Conservation (phyloP, 1,140 invertebrate genomes). For the Lepeophtheirus salmonis region DNA sequence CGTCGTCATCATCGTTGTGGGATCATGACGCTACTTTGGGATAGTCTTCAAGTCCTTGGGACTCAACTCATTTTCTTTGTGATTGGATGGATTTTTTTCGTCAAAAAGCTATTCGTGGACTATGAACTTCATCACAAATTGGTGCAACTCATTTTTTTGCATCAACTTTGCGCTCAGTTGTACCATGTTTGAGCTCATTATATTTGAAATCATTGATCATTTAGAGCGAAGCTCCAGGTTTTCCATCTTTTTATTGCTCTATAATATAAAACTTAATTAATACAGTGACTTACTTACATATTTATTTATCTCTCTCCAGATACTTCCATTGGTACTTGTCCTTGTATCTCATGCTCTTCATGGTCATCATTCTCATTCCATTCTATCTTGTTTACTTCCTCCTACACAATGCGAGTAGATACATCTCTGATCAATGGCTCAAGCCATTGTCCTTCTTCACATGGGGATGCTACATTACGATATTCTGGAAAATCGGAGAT, state of each 20-base stretch:
- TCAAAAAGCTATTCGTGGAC: constrained; percentile 90
- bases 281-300: neutral
- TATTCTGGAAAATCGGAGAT: constrained; percentile 98
- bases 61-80: constrained; percentile 73
- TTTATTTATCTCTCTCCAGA: constrained; percentile 38
- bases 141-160: constrained; percentile 89
- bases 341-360: constrained; percentile 72
- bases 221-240: constrained; percentile 43
- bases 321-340: constrained; percentile 90
- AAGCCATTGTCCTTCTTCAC: constrained; percentile 56
- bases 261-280: neutral
- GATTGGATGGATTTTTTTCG: constrained; percentile 95
- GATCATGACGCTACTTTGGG: constrained; percentile 42
- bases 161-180: constrained; percentile 91
- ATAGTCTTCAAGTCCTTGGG: constrained; percentile 43
- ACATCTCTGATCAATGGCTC: constrained; percentile 59
- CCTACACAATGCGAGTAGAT: constrained; percentile 19
- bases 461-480: constrained; percentile 81
- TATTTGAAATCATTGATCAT: constrained; percentile 94
- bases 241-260: constrained; percentile 1
- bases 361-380: constrained; percentile 88
- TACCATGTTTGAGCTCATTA: constrained; percentile 98
- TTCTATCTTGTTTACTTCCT: constrained; percentile 93
- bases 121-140: constrained; percentile 91
- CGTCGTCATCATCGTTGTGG: too few relatives aligned